phyloP scores from a whole-genome alignment of 2,888 invertebrate genomes.

The Trissolcus brochymenae region DNA sequence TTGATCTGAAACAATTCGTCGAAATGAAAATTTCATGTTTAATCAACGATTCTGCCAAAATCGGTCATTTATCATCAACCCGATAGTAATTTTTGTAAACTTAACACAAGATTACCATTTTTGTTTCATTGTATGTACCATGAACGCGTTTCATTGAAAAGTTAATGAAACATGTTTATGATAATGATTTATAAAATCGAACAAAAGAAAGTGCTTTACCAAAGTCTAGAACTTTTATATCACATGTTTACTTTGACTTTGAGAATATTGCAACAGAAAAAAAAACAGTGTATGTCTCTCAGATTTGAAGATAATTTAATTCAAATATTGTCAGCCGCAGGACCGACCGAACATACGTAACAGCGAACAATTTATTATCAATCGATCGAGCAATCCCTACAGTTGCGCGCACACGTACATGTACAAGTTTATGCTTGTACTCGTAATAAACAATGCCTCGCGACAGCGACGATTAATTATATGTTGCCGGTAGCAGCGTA shows the following conservation, averaged over 20 bases:
- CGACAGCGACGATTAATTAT: slow-evolving; percentile 71
- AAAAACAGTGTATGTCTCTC: not conserved
- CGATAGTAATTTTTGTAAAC: no score
- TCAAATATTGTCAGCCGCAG: slow-evolving; percentile 61
- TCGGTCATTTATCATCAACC: not conserved
- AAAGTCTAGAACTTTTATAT: no score
- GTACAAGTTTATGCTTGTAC: slow-evolving; percentile 22
- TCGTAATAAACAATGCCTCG: slow-evolving; percentile 66
- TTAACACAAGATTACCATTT: no score
- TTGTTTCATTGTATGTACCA: no score
- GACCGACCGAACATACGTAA: slow-evolving; percentile 62
- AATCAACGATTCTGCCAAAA: not conserved
- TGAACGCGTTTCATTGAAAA: no score
- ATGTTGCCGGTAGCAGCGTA: slow-evolving; percentile 69
- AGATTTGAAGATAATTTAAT: slow-evolving; percentile 67
- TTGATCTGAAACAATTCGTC: slow-evolving; percentile 65
- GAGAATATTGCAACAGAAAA: no score
- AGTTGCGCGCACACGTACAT: slow-evolving; percentile 1
- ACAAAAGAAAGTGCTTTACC: no score
- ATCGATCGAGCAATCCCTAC: slow-evolving; percentile 65
- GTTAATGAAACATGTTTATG: no score
- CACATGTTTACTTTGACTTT: no score
- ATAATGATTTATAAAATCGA: no score
- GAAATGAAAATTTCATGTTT: slow-evolving; percentile 12
- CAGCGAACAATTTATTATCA: slow-evolving; percentile 69